Evolutionary conservation across 1,140 invertebrate species (phyloP), one percentile per base, ranked within the genome.

Genomic region (Berghia stephanieae): DNA sequence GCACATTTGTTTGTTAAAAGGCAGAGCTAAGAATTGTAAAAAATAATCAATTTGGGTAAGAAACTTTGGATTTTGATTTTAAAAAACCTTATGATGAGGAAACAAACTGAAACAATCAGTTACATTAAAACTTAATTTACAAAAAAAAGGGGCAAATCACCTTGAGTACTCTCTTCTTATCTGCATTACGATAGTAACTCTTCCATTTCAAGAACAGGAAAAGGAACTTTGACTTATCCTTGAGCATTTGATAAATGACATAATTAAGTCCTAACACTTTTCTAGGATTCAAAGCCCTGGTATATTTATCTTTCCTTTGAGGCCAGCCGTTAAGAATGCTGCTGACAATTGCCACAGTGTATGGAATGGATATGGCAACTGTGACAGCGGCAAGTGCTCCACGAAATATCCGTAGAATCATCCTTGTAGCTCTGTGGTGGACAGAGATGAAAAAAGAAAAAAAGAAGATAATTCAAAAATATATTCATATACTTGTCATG

Each of bases 211-310:
- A 46, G 55, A 82, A 85, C 6, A 87, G 69, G 3, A 78, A 52
- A 44, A 80, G 44, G 82, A 84, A 88, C 69, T 81, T 83, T 24
- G 86, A 40, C 31, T 78, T 79, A 13, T 76, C 78, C 24, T 83
- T 60, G 57, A 89, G 44, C 57, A 83, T 81, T 38, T 86, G 84
- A 34, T 88, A 57, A 3, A 88, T 27, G 4, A 83, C 76, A 71
- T 83, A 83, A 80, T 85, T 89, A 10, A 89, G 77, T 27, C 82
- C 81, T 81, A 82, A 86, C 34, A 89, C 87, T 83, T 86, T 88
- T n/a, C 81, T 79, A 27, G 87, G 87, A 76, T 81, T 79, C 13
- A 89, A 79, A 10, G 86, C 85, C 49, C 86, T 77, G 40, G 73
- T 66, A 63, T 80, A 82, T 46, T 79, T 82, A 72, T 84, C 66